Base-by-base conservation (phyloP, 92 coral and sea anemone genomes). In the Anthopleura xanthogrammica region DNA sequence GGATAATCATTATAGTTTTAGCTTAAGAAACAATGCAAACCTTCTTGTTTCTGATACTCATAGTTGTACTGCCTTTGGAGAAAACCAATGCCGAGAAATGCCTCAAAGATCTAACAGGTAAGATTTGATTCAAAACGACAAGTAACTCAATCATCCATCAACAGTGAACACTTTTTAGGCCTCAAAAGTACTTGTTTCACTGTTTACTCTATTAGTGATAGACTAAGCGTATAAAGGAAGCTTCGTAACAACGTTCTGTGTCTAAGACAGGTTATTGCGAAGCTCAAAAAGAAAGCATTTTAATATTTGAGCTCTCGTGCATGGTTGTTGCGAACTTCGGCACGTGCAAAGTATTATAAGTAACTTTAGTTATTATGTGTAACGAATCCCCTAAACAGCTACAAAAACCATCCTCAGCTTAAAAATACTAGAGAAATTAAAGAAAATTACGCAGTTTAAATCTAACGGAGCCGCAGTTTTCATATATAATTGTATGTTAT, bases 41-140 rank as follows among this genome's bases (percentile, higher is more conserved):
- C 20, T 68, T 71, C 40, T 29, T 81, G 20, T 42, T 81, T 57
- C 77, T 81, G 22, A 13, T 65, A 19, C 40, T 14, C 36, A 29
- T 23, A 23, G 52, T 81, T 12, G 22, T n/a, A 29, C 4, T 81
- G 56, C 77, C 62, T 8, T 60, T 46, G 46, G 48, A 2, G 16
- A 46, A 50, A 68, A 42, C 22, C 19, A 70, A 29, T 41, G 66
- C 75, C 50, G 64, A 68, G 46, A 81, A 70, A 81, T 81, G 84
- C 55, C 77, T 81, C 46, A 72, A 81, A 68, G 58, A 81, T 41
- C 8, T 81, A 19, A 77, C 77, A 16, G 84, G 84, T 81, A 66
- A 36, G 84, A 43, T 56, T 29, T 14, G 55, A 41, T 42, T n/a
- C 24, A 42, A 42, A 75, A 5, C 57, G 78, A 75, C 40, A 56